Percentiles rank a stretch among this genome's conserved stretches.
phyloP scores from a whole-genome alignment of 2,888 invertebrate genomes.

The Hirtodrosophila cameraria region DNA sequence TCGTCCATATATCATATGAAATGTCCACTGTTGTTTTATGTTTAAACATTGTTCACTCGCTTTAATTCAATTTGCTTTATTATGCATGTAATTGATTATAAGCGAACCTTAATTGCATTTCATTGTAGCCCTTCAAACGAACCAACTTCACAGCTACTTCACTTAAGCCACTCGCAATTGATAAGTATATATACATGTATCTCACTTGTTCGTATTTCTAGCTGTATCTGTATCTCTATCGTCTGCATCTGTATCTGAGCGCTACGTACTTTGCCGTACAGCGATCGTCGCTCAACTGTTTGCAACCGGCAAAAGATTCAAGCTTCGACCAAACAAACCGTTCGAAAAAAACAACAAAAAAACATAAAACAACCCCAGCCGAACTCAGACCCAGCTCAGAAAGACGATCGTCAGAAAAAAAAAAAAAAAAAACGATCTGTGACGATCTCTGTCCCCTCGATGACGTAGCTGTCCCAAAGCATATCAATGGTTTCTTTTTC shows the following conservation, averaged over 20 bases:
- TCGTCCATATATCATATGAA: conserved; percentile 8
- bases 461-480: conserved; percentile 14
- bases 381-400: conserved; percentile 30
- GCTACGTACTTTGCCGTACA: conserved; percentile 69
- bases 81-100: conserved; percentile 61
- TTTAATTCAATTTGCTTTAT: conserved; percentile 74
- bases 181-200: conserved; percentile 14
- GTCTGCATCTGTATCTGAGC: conserved; percentile 8
- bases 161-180: conserved; percentile 21
- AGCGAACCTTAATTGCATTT: conserved; percentile 76
- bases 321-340: neutral
- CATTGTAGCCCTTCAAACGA: conserved; percentile 53
- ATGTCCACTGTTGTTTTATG: conserved; percentile 2
- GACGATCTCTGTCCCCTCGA: conserved; percentile 1
- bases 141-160: conserved; percentile 26
- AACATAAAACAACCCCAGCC: conserved; percentile 54
- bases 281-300: conserved; percentile 80
- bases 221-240: conserved; percentile 7
- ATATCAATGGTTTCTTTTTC: too few relatives aligned
- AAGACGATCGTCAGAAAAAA: conserved; percentile 54
- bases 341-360: conserved; percentile 33
- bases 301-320: conserved; percentile 55
- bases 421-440: conserved; percentile 35
- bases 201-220: conserved; percentile 19
- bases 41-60: conserved; percentile 59